Evolutionary conservation across 2,113 vertebrate species (phyloP).

Genomic region (Carettochelys insculpta): DNA sequence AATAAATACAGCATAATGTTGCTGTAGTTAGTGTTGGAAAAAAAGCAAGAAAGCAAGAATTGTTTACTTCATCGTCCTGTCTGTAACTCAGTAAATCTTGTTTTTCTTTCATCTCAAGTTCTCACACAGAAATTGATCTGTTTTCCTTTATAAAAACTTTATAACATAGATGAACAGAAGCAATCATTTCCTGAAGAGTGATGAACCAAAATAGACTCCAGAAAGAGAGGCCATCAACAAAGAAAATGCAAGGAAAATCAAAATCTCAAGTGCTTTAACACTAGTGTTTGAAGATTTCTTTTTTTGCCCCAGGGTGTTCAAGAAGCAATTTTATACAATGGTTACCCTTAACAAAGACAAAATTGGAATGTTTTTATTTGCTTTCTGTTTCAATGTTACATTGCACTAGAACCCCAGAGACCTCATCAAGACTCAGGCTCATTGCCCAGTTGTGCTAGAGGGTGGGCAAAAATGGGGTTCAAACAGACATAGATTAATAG

Average conservation of each 20-base stretch:
- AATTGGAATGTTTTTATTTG: fast-evolving
- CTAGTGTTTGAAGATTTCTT: neutral
- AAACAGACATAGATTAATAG: neutral
- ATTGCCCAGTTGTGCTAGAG: neutral
- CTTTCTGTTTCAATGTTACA: neutral
- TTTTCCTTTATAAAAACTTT: neutral
- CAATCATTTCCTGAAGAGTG: neutral
- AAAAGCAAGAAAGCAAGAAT: neutral
- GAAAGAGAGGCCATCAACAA: neutral
- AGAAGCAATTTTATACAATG: neutral
- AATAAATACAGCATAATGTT: fast-evolving
- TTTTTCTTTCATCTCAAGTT: neutral
- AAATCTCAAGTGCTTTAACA: neutral
- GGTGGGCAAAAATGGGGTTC: too few relatives aligned
- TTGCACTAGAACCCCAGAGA: neutral
- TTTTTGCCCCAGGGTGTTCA: neutral
- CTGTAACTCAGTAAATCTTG: neutral
- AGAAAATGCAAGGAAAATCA: neutral
- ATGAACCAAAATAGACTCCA: neutral
- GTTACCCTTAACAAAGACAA: neutral
- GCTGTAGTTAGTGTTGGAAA: neutral
- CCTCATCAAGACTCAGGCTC: neutral
- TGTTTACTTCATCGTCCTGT: neutral
- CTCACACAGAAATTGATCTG: neutral
- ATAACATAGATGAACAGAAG: neutral